Conservation (phyloP, 2,113 vertebrate genomes). For the Oreochromis spilurus region DNA sequence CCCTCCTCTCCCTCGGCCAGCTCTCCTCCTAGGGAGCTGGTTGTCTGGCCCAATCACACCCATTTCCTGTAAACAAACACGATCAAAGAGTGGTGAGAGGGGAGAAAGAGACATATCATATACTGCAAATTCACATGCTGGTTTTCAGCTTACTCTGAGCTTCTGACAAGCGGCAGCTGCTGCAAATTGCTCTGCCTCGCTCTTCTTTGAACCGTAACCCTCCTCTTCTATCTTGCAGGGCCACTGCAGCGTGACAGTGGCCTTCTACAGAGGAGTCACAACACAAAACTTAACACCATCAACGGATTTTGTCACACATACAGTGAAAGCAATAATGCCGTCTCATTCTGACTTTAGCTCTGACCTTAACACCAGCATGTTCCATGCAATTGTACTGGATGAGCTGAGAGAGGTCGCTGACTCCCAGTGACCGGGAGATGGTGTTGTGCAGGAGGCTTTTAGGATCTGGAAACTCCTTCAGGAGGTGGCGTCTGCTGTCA, state of each 20-base stretch:
- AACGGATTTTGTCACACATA: background rate
- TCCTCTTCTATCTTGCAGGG: conserved; percentile 86
- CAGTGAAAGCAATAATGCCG: background rate
- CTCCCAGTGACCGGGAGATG: conserved; percentile 80
- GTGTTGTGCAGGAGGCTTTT: conserved; percentile 84
- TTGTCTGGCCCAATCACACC: conserved; percentile 84
- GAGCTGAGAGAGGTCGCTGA: conserved; percentile 77
- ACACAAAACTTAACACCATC: background rate
- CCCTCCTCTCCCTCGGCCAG: conserved; percentile 33
- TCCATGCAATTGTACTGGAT: conserved; percentile 85
- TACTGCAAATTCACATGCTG: background rate
- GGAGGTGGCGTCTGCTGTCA: conserved; percentile 56
- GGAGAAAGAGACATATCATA: fast-evolving
- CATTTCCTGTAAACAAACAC: conserved; percentile 74
- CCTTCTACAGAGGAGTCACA: conserved; percentile 72
- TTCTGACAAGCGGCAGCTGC: conserved; percentile 88
- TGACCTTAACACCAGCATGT: conserved; percentile 82
- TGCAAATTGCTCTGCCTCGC: conserved; percentile 84
- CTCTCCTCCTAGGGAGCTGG: conserved; percentile 73
- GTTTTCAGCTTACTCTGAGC: conserved; percentile 77
- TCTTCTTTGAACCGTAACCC: conserved; percentile 84
- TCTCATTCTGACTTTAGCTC: background rate
- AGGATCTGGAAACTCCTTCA: conserved; percentile 89
- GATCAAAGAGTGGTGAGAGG: background rate
- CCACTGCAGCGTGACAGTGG: conserved; percentile 86